Evolutionary conservation across 37 sponge, comb jelly and placozoan species (phyloP).

Genomic region (Chondrilla cf. caribensis): DNA sequence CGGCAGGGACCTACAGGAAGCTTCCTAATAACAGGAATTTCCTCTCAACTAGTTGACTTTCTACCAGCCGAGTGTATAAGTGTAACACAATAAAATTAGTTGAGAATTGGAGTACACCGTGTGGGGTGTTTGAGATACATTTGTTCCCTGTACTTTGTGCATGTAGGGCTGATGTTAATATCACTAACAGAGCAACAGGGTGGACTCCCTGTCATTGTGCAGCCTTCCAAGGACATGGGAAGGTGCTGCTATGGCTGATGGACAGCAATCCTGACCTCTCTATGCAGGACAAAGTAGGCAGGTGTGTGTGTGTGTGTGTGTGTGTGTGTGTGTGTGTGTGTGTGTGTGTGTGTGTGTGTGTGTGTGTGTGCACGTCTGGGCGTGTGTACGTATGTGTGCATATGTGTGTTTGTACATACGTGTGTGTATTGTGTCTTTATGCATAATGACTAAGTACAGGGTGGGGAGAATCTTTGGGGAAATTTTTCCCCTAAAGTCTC

Average conservation of each 20-base stretch:
- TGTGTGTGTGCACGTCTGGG: too few species aligned
- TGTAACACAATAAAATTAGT: too few species aligned
- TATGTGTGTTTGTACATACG: too few species aligned
- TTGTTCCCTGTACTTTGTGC: too few species aligned
- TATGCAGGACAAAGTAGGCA: conserved; percentile 42
- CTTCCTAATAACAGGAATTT: too few species aligned
- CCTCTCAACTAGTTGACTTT: too few species aligned
- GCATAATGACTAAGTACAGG: not conserved
- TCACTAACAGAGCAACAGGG: conserved; percentile 47
- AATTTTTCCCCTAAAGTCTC: too few species aligned
- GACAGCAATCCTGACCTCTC: conserved; percentile 47
- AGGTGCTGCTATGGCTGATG: conserved; percentile 47
- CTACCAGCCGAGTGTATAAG: too few species aligned
- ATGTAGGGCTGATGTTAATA: conserved; percentile 66
- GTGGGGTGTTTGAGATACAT: too few species aligned
- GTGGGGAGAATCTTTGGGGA: conserved; percentile 62
- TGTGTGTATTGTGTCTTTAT: too few species aligned
- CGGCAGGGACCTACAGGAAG: too few species aligned
- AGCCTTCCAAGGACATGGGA: conserved; percentile 81
- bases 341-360: not conserved
- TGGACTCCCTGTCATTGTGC: conserved; percentile 80
- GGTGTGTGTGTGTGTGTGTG: conserved; percentile 21
- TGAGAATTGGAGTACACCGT: too few species aligned
- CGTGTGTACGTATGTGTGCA: not conserved
- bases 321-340: conserved; percentile 1